Percentiles rank a stretch among this genome's conserved stretches.
phyloP scores from a whole-genome alignment of 2,113 vertebrate species.

The Gracilinanus agilis region DNA sequence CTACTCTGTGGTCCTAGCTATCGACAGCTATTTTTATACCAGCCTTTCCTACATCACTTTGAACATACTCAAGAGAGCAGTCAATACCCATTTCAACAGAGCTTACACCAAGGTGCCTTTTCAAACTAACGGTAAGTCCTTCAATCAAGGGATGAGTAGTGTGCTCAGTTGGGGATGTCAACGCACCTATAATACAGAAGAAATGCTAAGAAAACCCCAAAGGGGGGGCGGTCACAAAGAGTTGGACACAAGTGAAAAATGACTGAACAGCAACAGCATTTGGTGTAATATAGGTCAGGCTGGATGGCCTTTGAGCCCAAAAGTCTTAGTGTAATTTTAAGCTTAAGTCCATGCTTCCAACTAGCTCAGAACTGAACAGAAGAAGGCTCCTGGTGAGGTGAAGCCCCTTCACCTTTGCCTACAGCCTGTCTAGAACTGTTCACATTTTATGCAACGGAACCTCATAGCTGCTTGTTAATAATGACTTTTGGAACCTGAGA shows the following conservation, averaged over 20 bases:
- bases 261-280: too few relatives aligned
- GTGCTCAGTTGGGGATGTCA: neutral
- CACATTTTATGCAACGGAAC: neutral
- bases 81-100: constrained; percentile 88
- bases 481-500: neutral
- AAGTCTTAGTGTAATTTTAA: neutral
- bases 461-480: neutral
- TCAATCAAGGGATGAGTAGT: neutral
- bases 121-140: constrained; percentile 91
- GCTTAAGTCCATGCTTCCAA: neutral
- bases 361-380: neutral
- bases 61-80: constrained; percentile 92
- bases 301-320: neutral
- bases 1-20: constrained; percentile 89
- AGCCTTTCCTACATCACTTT: constrained; percentile 94
- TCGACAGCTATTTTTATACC: constrained; percentile 92
- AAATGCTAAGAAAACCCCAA: too few relatives aligned
- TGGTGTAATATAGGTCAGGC: too few relatives aligned
- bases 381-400: neutral
- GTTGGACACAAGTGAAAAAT: too few relatives aligned
- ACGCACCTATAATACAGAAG: neutral
- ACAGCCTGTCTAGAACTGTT: neutral
- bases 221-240: too few relatives aligned
- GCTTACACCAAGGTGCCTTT: constrained; percentile 91
- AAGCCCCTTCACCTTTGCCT: neutral